Base-by-base conservation (phyloP, 2,888 invertebrate species). In the Neoascia interrupta region DNA sequence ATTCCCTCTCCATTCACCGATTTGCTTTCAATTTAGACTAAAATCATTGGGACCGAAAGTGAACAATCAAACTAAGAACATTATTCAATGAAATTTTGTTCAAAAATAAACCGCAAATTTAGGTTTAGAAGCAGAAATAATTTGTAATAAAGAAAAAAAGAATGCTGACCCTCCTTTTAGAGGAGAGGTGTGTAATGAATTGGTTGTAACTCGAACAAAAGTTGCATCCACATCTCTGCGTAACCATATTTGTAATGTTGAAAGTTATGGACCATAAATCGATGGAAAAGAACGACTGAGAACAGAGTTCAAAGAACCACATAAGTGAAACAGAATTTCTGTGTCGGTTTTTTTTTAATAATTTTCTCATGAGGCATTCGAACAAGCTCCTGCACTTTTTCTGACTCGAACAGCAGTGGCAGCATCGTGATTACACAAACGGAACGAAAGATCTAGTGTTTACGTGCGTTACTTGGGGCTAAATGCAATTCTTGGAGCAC, bases 221-320 rank as follows among this genome's bases (percentile, higher is more conserved):
- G n/a, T n/a, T n/a, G n/a, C n/a, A n/a, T n/a, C n/a, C n/a, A n/a
- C n/a, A n/a, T n/a, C n/a, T n/a, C n/a, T n/a, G 5, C 10, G 39
- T 53, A 58, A 47, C 76, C 70, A 76, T 64, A 70, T 76, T 76
- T 64, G 70, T 63, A 45, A 64, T 49, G 63, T 64, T 70, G 70
- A 76, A 54, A n/a, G n/a, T 70, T 70, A 70, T 70, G 70, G 63
- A 64, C 63, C 76, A 64, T 70, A 70, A 76, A 76, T 76, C 76
- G 64, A 70, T 76, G 37, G 43, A 37, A 16, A 11, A 28, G 37
- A 49, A 41, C 28, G 41, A 61, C 36, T 37, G 28, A 16, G 34
- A 15, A 10, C n/a, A n/a, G 64, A 76, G 76, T 76, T 76, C 76
- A 70, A 70, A 64, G 76, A 64, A 70, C 76, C 58, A 54, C 58